phyloP scores from a whole-genome alignment of 1,140 invertebrate genomes.

The Halesus radiatus region DNA sequence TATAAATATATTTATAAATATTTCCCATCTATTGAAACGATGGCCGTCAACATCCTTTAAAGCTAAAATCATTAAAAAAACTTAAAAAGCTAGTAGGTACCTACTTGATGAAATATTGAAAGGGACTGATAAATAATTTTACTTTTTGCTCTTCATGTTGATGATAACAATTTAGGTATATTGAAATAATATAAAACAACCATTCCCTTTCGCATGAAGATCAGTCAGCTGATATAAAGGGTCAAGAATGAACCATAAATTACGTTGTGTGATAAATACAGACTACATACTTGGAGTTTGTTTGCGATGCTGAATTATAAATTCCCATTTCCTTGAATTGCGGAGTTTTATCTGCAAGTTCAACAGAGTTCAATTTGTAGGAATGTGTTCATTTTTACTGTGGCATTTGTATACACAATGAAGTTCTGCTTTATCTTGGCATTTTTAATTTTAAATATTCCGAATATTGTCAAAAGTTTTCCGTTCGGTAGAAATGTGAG shows the following conservation, averaged over 20 bases:
- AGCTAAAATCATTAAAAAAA: too few relatives aligned
- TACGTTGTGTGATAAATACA: not conserved
- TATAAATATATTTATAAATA: too few relatives aligned
- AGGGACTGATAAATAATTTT: too few relatives aligned
- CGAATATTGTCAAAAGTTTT: slow-evolving; percentile 44
- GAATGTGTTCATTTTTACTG: slow-evolving; percentile 30
- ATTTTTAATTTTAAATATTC: slow-evolving; percentile 38
- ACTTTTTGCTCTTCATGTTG: too few relatives aligned
- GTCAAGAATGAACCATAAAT: slow-evolving; percentile 23
- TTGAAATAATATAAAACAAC: too few relatives aligned
- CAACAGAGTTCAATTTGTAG: slow-evolving; percentile 35
- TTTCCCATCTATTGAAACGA: too few relatives aligned
- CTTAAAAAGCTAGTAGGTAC: too few relatives aligned
- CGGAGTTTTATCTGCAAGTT: slow-evolving; percentile 42
- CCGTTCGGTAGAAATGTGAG: slow-evolving; percentile 44
- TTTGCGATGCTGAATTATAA: not conserved
- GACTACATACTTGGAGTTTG: not conserved
- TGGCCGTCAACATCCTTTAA: too few relatives aligned
- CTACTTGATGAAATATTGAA: too few relatives aligned
- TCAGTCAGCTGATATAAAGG: not conserved
- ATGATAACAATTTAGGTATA: too few relatives aligned
- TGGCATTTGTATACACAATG: slow-evolving; percentile 35
- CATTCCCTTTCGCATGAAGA: too few relatives aligned
- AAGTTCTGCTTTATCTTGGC: slow-evolving; percentile 37
- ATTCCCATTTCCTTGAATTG: slow-evolving; percentile 1